phyloP scores from a whole-genome alignment of 64 coral and sea anemone species.

The Stichodactyla mertensii region DNA sequence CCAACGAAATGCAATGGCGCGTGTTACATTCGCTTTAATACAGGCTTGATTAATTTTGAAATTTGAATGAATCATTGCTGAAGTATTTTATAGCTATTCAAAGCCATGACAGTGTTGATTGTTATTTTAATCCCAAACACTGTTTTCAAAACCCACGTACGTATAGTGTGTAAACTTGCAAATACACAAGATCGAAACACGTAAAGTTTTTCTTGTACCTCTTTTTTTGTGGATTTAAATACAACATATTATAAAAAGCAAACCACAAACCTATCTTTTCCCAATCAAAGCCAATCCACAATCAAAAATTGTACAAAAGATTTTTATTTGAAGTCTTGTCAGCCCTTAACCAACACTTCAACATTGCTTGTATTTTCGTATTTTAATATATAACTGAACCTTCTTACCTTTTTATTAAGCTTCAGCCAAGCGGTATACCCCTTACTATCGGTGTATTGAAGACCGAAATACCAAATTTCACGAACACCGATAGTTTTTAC shows the following conservation, averaged over 20 bases:
- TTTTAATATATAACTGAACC: neutral
- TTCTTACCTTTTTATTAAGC: slow-evolving; percentile 85
- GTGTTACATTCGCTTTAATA: neutral
- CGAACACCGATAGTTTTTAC: slow-evolving; percentile 94
- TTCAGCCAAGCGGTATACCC: slow-evolving; percentile 75
- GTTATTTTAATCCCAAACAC: neutral
- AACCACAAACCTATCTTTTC: neutral
- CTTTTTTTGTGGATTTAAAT: neutral
- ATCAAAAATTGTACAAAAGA: neutral
- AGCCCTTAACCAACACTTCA: neutral
- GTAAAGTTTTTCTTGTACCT: neutral
- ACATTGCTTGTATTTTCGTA: neutral
- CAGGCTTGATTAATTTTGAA: neutral
- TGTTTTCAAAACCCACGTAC: neutral
- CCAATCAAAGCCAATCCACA: neutral
- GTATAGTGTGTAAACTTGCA: neutral
- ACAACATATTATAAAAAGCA: neutral
- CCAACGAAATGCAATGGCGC: neutral
- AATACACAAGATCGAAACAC: neutral
- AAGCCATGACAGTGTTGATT: neutral
- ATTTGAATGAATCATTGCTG: neutral
- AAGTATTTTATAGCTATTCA: neutral
- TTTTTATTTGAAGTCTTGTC: neutral
- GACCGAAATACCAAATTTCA: slow-evolving; percentile 95
- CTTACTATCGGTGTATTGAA: slow-evolving; percentile 74